Evolutionary conservation across 2,888 invertebrate species (phyloP).

Genomic region (Brenthis hecate): DNA sequence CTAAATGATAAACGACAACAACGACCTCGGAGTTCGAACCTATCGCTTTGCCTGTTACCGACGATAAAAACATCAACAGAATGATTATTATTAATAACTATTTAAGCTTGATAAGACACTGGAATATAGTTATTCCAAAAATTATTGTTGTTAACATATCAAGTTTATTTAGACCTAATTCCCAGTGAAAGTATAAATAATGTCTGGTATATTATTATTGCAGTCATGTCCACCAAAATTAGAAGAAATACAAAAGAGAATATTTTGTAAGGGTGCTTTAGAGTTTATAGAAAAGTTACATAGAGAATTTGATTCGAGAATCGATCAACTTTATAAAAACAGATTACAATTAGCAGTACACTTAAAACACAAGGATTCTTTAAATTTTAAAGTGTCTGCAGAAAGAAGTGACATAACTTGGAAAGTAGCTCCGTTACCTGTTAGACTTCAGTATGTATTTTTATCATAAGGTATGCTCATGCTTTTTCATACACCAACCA

Average conservation of each 20-base stretch:
- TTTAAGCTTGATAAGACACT: slow-evolving; percentile 1
- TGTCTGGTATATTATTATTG: slow-evolving; percentile 61
- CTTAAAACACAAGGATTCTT: slow-evolving; percentile 49
- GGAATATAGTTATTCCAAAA: background rate
- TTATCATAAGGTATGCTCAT: slow-evolving; percentile 23
- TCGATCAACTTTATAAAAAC: slow-evolving; percentile 71
- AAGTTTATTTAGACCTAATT: slow-evolving; percentile 1
- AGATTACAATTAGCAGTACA: slow-evolving; percentile 63
- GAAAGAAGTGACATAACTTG: slow-evolving; percentile 75
- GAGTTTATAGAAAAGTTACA: slow-evolving; percentile 81
- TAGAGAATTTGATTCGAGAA: slow-evolving; percentile 71
- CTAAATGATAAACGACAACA: too few relatives aligned
- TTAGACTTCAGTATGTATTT: slow-evolving; percentile 72
- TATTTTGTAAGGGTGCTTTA: slow-evolving; percentile 82
- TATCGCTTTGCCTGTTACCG: background rate
- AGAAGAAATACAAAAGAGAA: slow-evolving; percentile 75
- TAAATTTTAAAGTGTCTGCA: slow-evolving; percentile 70
- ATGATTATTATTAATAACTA: slow-evolving; percentile 1
- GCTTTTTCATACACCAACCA: slow-evolving; percentile 11
- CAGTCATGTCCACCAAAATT: slow-evolving; percentile 79
- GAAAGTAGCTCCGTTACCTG: slow-evolving; percentile 83
- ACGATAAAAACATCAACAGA: slow-evolving; percentile 14
- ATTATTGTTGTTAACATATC: background rate
- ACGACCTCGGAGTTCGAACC: background rate
- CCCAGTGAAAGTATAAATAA: slow-evolving; percentile 20